A percentile compares a stretch with the other conserved stretches of the same genome.
These are phyloP conservation scores for Campylomormyrus numenius DNA, from an alignment of 2,113 vertebrate species.

Conservation along the genomic window DNA sequence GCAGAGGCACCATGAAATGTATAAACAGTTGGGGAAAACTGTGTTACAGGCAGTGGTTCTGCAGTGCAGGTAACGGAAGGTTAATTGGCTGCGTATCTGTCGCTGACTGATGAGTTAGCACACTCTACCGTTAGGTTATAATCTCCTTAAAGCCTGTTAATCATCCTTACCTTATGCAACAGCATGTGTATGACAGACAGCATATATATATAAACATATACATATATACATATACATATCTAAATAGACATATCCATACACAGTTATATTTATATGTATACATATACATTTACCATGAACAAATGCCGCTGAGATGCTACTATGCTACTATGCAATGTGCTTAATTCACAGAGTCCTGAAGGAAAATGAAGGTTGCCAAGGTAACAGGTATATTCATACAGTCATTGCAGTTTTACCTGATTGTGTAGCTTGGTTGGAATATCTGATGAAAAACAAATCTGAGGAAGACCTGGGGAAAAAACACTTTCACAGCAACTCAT, in stretches of 20 bases:
- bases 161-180: background rate
- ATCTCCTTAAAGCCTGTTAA: background rate
- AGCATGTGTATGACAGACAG: background rate
- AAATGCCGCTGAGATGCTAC: background rate
- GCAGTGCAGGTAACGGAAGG: background rate
- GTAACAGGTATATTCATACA: background rate
- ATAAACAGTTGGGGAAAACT: background rate
- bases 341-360: background rate
- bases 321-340: background rate
- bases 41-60: background rate
- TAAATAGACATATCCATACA: no score
- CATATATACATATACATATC: no score
- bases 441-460: background rate
- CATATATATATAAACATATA: background rate
- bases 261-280: background rate
- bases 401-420: background rate
- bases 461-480: background rate
- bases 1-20: background rate
- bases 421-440: background rate
- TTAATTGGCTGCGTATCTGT: background rate
- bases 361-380: background rate
- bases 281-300: background rate
- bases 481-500: background rate
- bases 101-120: background rate
- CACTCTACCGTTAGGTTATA: background rate